Evolutionary conservation across 2,888 invertebrate genomes (phyloP), one percentile per base, ranked within the genome.

Genomic region (Heterodera filipjevi): DNA sequence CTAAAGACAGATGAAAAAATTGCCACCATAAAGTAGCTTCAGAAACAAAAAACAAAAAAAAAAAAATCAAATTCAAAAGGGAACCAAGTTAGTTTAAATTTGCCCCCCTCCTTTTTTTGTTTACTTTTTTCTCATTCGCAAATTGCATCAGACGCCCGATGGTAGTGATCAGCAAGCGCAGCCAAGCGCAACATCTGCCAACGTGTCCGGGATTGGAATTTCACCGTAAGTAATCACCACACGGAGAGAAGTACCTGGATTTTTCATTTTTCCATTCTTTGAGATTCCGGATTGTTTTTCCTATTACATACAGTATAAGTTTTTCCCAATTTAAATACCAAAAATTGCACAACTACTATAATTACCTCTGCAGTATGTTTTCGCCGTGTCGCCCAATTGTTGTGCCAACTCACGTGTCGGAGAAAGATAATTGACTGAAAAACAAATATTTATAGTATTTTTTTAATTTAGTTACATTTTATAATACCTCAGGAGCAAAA

Each of bases 211-310:
- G 30, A 79, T 66, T 27, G 71, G 44, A 39, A 75, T 79, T 70
- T 79, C 79, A 46, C 79, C 79, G 53, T 79, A 79, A n/a, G 79
- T 72, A 33, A 72, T 77, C 30, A 77, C 64, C 53, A 79, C 79
- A 6, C 66, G 64, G 27, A 79, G 68, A 16, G 77, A 70, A 22
- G 75, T 46, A 8, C 64, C 79, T 79, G 66, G 46, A 64, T 8
- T 22, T 10, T 46, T 30, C 35, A 44, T 39, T n/a, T 12, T 71
- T 32, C 8, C 8, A 39, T 1, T n/a, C 53, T 33, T 76, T 76
- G 19, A 30, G 10, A 35, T n/a, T 66, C 59, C 14, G 33, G 16
- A n/a, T n/a, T n/a, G n/a, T n/a, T n/a, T n/a, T n/a, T n/a, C n/a
- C n/a, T n/a, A n/a, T n/a, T n/a, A n/a, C n/a, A n/a, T n/a, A n/a